These are phyloP conservation scores for Sepiola atlantica DNA, from an alignment of 2,888 invertebrate species.

Conservation along the genomic window DNA sequence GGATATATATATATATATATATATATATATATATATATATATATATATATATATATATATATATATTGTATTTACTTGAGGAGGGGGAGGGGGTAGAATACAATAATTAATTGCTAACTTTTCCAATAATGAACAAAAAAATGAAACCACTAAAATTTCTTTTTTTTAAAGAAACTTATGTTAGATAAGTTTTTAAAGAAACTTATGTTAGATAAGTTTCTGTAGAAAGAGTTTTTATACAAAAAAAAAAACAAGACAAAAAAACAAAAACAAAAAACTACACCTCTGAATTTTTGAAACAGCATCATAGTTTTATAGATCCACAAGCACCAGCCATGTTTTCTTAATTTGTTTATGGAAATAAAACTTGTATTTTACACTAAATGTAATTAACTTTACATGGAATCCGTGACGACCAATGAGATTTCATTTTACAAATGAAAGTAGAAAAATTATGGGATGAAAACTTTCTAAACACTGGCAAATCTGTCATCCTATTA, in stretches of 20 bases:
- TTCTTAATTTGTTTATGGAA: neutral
- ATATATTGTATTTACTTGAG: no score
- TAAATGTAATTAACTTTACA: neutral
- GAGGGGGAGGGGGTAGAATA: no score
- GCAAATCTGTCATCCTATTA: neutral
- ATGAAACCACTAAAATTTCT: neutral
- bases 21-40: no score
- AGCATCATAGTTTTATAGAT: neutral
- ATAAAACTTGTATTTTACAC: neutral
- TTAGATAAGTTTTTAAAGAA: neutral
- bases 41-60: no score
- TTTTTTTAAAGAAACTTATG: no score
- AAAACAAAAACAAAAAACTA: constrained; percentile 3
- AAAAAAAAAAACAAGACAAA: neutral
- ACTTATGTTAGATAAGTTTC: neutral
- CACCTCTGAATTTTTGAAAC: neutral
- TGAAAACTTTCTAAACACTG: neutral
- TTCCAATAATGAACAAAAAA: neutral
- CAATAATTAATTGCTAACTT: no score
- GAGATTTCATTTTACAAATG: constrained; percentile 32
- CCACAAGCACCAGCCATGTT: neutral
- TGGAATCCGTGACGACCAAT: neutral
- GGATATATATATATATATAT: no score
- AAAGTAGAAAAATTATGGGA: neutral
- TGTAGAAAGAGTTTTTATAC: neutral